Conservation (phyloP, 2,113 vertebrate species). For the Mesembrinibis cayennensis region DNA sequence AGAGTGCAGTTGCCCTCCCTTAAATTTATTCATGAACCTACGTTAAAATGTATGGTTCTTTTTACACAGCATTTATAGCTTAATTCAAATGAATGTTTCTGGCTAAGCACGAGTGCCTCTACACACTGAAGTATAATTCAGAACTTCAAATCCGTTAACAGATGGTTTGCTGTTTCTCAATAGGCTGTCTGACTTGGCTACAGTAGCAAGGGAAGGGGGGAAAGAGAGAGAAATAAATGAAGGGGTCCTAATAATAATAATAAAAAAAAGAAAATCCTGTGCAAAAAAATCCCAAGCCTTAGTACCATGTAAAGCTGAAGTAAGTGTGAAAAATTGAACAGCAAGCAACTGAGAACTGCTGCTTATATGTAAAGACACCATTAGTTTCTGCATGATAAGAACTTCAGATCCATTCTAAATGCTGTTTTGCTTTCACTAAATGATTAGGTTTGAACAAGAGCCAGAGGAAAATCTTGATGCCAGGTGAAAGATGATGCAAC, state of each 20-base stretch:
- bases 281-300: background rate
- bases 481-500: conserved; percentile 14
- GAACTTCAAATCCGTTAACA: conserved; percentile 92
- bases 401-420: conserved; percentile 24
- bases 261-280: background rate
- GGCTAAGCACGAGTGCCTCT: conserved; percentile 92
- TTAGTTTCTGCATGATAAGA: conserved; percentile 32
- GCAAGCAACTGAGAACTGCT: background rate
- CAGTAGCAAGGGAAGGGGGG: conserved; percentile 55
- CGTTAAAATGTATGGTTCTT: conserved; percentile 78
- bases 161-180: conserved; percentile 94
- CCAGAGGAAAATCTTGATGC: conserved; percentile 36
- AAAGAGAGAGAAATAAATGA: conserved; percentile 34
- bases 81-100: conserved; percentile 89
- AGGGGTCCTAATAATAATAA: conserved; percentile 54
- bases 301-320: conserved; percentile 68
- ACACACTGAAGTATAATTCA: conserved; percentile 90
- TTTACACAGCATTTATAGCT: conserved; percentile 81
- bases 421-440: conserved; percentile 35
- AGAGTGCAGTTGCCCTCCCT: conserved; percentile 78
- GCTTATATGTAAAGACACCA: background rate
- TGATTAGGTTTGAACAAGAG: conserved; percentile 44
- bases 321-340: conserved; percentile 52
- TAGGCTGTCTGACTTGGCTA: conserved; percentile 84
- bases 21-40: conserved; percentile 84